Percentiles rank a stretch among this genome's conserved stretches.
These are phyloP conservation scores for Brenthis daphne DNA, from an alignment of 2,888 invertebrate species.

Conservation along the genomic window DNA sequence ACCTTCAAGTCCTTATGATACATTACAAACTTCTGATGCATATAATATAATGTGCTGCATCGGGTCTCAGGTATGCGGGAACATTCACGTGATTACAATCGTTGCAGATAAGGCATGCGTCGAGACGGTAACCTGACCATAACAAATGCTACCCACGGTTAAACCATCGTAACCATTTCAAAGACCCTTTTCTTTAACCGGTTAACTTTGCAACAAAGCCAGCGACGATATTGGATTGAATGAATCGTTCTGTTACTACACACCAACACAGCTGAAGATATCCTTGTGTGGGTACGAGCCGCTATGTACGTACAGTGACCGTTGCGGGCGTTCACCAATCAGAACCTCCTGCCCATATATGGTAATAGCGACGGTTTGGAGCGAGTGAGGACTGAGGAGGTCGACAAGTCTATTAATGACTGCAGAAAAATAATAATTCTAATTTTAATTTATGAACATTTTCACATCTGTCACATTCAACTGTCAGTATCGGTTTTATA, in stretches of 20 bases:
- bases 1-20: neutral
- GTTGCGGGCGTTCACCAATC: slow-evolving; percentile 84
- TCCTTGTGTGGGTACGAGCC: slow-evolving; percentile 50
- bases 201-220: slow-evolving; percentile 43
- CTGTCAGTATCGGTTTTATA: slow-evolving; percentile 48
- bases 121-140: slow-evolving; percentile 31
- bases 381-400: slow-evolving; percentile 77
- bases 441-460: slow-evolving; percentile 61
- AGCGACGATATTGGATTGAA: slow-evolving; percentile 36
- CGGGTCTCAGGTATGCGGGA: slow-evolving; percentile 38
- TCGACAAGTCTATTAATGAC: slow-evolving; percentile 38
- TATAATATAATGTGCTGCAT: slow-evolving; percentile 22
- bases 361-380: slow-evolving; percentile 86
- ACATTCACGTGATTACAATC: slow-evolving; percentile 41
- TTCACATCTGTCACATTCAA: slow-evolving; percentile 49
- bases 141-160: slow-evolving; percentile 27
- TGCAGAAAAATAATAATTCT: slow-evolving; percentile 58
- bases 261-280: slow-evolving; percentile 32
- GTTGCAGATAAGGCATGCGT: slow-evolving; percentile 39
- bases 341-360: slow-evolving; percentile 89
- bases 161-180: slow-evolving; percentile 13
- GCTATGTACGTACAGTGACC: slow-evolving; percentile 71
- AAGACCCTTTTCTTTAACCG: slow-evolving; percentile 43
- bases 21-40: slow-evolving; percentile 19
- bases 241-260: slow-evolving; percentile 37